Evolutionary conservation across 1,140 invertebrate species (phyloP).

Genomic region (Musca domestica): DNA sequence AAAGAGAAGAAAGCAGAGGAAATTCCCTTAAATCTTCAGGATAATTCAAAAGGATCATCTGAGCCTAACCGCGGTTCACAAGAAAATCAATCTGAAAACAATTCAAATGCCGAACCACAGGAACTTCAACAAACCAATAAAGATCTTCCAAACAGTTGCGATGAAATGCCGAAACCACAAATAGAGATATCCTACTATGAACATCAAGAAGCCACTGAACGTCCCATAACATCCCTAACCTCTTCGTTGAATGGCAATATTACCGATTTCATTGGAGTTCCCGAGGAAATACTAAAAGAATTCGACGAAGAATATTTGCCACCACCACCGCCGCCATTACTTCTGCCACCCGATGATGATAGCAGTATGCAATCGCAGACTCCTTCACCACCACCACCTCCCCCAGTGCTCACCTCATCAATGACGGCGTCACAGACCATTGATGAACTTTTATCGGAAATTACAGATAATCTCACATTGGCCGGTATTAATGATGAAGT

Average conservation of each 20-base stretch:
- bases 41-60: too few species aligned
- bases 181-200: too few species aligned
- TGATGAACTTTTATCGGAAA: constrained; percentile 25
- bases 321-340: background rate
- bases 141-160: too few species aligned
- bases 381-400: background rate
- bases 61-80: too few species aligned
- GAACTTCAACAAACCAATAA: too few species aligned
- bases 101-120: too few species aligned
- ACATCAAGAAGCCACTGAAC: too few species aligned
- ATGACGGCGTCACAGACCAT: constrained; percentile 23
- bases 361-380: background rate
- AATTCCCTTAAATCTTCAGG: too few species aligned
- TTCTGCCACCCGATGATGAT: background rate
- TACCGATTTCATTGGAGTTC: constrained; percentile 1
- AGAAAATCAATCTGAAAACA: too few species aligned
- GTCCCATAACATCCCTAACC: background rate
- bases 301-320: background rate
- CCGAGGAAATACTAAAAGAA: background rate
- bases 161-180: too few species aligned
- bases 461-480: constrained; percentile 24
- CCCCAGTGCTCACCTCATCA: background rate
- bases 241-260: background rate
- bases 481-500: background rate
- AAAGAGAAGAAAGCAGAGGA: too few species aligned